phyloP scores from a whole-genome alignment of 1,140 invertebrate species.

The Drosophila busckii region DNA sequence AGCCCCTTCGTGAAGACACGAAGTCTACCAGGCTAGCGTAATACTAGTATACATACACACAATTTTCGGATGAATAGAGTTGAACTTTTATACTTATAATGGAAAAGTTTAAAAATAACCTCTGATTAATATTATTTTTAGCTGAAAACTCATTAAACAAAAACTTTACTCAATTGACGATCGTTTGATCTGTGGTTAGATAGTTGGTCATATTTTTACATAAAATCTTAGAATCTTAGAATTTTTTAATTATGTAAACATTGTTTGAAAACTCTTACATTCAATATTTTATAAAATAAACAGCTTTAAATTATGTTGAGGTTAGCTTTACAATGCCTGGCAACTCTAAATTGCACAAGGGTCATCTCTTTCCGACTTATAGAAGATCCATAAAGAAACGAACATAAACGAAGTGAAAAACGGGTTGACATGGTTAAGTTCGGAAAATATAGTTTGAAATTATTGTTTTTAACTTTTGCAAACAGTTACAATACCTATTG shows the following conservation, averaged over 20 bases:
- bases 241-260: neutral
- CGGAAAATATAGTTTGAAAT: too few relatives aligned
- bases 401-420: neutral
- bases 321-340: neutral
- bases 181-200: too few relatives aligned
- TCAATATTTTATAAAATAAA: neutral
- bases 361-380: slow-evolving; percentile 33
- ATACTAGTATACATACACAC: neutral
- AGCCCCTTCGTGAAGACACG: slow-evolving; percentile 40
- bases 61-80: neutral
- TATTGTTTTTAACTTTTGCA: too few relatives aligned
- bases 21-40: slow-evolving; percentile 38
- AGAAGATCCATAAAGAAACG: slow-evolving; percentile 3
- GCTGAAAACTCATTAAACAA: too few relatives aligned
- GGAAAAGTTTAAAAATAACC: too few relatives aligned
- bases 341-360: slow-evolving; percentile 27
- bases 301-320: neutral
- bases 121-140: too few relatives aligned
- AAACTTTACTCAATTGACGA: too few relatives aligned
- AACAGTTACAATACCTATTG: too few relatives aligned
- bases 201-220: too few relatives aligned
- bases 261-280: neutral
- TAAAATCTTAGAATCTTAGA: neutral
- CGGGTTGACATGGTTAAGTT: too few relatives aligned
- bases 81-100: neutral